These are phyloP conservation scores for Syngnathus typhle DNA, from an alignment of 2,113 vertebrate genomes.

Conservation along the genomic window DNA sequence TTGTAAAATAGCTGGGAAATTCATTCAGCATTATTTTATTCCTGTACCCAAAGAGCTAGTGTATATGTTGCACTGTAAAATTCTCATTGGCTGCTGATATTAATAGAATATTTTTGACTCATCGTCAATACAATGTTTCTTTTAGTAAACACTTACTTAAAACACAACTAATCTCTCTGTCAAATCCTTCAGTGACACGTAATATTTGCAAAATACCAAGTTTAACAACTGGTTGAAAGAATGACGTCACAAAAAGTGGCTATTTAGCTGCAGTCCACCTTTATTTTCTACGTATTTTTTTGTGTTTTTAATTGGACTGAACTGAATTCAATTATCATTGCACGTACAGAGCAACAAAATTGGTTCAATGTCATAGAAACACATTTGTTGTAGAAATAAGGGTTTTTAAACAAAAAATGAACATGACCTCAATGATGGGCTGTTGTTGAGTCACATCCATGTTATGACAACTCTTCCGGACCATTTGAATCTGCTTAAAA, in stretches of 20 bases:
- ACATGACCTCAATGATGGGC: neutral
- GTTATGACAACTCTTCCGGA: neutral
- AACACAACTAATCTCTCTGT: too few relatives aligned
- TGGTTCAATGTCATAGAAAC: too few relatives aligned
- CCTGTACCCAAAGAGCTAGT: conserved; percentile 19
- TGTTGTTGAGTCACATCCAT: neutral
- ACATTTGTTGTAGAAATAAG: too few relatives aligned
- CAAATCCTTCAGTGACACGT: too few relatives aligned
- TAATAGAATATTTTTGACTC: neutral
- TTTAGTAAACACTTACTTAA: too few relatives aligned
- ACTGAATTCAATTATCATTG: too few relatives aligned
- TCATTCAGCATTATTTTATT: conserved; percentile 39
- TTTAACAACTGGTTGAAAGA: conserved; percentile 19
- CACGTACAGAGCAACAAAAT: too few relatives aligned
- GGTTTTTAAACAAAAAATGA: neutral
- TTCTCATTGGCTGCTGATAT: conserved; percentile 13
- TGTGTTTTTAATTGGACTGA: too few relatives aligned
- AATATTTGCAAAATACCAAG: too few relatives aligned
- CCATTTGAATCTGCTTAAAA: neutral
- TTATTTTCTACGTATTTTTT: too few relatives aligned
- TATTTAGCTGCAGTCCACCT: conserved; percentile 12
- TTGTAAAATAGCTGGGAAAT: conserved; percentile 42
- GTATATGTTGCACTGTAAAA: conserved; percentile 20
- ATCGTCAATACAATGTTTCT: neutral
- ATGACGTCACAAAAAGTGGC: conserved; percentile 27